Evolutionary conservation across 2,797 vertebrate species (phyloP), one percentile per base, ranked within the genome.

Genomic region (Oreochromis grahami): DNA sequence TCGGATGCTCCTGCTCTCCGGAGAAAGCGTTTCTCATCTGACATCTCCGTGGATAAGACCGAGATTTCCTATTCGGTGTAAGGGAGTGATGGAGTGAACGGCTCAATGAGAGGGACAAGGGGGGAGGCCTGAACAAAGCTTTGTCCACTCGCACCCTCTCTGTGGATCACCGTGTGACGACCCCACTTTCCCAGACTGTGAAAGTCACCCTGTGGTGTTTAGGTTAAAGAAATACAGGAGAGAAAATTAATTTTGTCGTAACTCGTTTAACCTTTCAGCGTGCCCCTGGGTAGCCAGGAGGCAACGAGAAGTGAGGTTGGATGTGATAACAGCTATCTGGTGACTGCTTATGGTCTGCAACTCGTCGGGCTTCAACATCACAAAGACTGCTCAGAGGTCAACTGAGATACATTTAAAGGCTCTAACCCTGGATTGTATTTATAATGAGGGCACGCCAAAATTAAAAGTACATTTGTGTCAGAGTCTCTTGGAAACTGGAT

Each of bases 191-290:
- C 3, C 17, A 34, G 26, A 60, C 78, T 76, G 34, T 50, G 19
- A 79, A 90, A 87, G 77, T 74, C 70, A 19, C 79, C 88, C 87
- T 82, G 29, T 5, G 65, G 87, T 84, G 80, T 86, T 89, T 51
- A 65, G 76, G 74, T 58, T 52, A 15, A 78, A 86, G 70, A 82
- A 84, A 95, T 96, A 94, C 94, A 82, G 83, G 94, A 95, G 43
- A 95, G 92, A 92, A 95, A 92, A 94, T 96, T 95, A 45, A 96
- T 96, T 96, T 96, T 94, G 94, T 95, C 95, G 97, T 94, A 96
- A 96, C 92, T 95, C 91, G 89, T 97, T 74, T 74, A 96, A 95
- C 95, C 96, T 97, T 93, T 95, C 94, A 95, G 95, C 95, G 93
- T 96, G 96, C 96, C 97, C 95, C 90, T 81, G 90, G 93, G 94